Conservation (phyloP, 2,797 vertebrate species). For the Manis crassicaudata region DNA sequence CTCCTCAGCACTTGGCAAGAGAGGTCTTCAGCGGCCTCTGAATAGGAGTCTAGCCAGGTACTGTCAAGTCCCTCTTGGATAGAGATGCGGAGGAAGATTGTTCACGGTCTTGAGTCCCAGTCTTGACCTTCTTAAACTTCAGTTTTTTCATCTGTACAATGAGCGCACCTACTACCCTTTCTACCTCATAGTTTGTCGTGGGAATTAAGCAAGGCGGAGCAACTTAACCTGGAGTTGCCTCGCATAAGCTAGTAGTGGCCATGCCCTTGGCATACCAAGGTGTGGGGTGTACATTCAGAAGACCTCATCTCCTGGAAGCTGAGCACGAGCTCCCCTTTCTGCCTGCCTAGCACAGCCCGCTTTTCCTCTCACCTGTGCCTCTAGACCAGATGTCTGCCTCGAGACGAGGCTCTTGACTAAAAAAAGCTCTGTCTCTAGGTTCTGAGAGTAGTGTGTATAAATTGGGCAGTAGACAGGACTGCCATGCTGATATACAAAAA, state of each 20-base stretch:
- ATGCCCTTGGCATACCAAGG: background rate
- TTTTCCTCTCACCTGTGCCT: background rate
- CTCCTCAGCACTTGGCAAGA: background rate
- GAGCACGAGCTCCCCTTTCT: background rate
- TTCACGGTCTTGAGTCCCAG: background rate
- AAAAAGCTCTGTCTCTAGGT: background rate
- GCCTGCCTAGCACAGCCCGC: background rate
- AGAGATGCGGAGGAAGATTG: background rate
- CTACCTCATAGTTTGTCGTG: slow-evolving; percentile 62
- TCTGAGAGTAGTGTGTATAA: background rate
- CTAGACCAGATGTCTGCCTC: background rate
- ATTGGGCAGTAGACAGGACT: background rate
- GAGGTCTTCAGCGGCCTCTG: background rate
- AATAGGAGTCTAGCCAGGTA: background rate
- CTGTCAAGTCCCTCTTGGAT: background rate
- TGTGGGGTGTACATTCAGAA: background rate
- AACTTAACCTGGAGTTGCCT: background rate
- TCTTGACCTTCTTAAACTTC: background rate
- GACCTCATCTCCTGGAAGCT: background rate
- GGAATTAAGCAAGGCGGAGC: background rate
- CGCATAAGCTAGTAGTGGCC: background rate
- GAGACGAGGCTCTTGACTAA: background rate
- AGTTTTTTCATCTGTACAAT: slow-evolving; percentile 46
- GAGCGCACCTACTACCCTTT: background rate
- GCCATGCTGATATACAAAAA: background rate